These are phyloP conservation scores for Eulimnadia texana DNA, from an alignment of 1,140 invertebrate species.

Conservation along the genomic window DNA sequence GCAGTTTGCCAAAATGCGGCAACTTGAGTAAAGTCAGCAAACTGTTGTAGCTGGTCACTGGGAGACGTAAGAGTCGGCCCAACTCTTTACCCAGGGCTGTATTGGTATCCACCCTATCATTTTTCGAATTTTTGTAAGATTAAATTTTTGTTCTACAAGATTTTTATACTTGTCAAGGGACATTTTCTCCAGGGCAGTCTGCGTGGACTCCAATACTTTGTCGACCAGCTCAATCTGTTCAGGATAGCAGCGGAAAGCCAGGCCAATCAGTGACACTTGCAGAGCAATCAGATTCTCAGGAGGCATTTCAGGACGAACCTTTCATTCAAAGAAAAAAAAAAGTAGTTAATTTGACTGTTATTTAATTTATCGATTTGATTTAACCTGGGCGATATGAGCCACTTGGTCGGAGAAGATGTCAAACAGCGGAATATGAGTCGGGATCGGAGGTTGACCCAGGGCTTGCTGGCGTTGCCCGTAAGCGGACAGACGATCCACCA, in stretches of 20 bases:
- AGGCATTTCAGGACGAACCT: constrained; percentile 84
- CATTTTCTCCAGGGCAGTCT: constrained; percentile 65
- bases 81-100: constrained; percentile 80
- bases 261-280: constrained; percentile 85
- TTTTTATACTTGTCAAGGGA: constrained; percentile 44
- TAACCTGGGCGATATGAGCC: constrained; percentile 79
- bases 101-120: constrained; percentile 52
- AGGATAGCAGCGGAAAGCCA: constrained; percentile 92
- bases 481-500: constrained; percentile 80
- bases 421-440: constrained; percentile 82
- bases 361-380: background rate
- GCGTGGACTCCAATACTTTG: constrained; percentile 81
- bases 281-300: constrained; percentile 90
- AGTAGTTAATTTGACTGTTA: background rate
- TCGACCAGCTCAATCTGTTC: constrained; percentile 90
- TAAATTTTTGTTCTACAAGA: no score
- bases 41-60: constrained; percentile 88
- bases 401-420: constrained; percentile 98
- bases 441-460: constrained; percentile 55
- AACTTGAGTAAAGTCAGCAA: constrained; percentile 61
- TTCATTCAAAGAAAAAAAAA: constrained; percentile 22
- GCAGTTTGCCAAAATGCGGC: constrained; percentile 66
- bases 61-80: constrained; percentile 81
- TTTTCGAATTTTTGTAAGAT: background rate
- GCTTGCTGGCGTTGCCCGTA: constrained; percentile 55